Conservation (phyloP, 2,113 vertebrate genomes). For the Rissa tridactyla region DNA sequence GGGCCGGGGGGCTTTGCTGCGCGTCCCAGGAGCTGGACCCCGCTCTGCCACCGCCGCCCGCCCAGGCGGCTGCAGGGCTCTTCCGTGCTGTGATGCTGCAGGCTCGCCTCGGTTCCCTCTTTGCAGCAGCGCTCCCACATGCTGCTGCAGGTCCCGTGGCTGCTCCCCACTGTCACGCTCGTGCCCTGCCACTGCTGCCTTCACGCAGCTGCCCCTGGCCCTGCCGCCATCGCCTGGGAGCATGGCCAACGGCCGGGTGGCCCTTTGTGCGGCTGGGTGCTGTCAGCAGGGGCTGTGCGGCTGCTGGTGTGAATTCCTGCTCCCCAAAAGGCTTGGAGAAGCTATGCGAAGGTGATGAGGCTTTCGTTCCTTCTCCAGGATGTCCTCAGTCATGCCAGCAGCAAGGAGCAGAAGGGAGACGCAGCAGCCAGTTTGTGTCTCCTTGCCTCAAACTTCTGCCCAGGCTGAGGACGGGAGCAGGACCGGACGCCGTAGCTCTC, state of each 20-base stretch:
- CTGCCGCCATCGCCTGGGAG: neutral
- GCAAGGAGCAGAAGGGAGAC: neutral
- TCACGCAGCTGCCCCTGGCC: fast-evolving
- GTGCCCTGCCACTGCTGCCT: neutral
- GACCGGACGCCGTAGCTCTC: neutral
- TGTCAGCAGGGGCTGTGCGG: neutral
- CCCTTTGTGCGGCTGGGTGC: neutral
- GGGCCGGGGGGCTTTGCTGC: fast-evolving
- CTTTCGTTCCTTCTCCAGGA: neutral
- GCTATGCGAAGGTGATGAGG: fast-evolving
- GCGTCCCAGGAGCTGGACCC: fast-evolving
- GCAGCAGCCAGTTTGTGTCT: neutral
- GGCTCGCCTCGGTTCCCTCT: neutral
- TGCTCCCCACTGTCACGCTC: fast-evolving
- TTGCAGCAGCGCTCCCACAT: fast-evolving
- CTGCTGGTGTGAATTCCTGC: neutral
- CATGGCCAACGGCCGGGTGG: fast-evolving
- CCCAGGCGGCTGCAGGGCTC: no score
- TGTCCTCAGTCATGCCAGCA: neutral
- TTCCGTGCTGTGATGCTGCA: fast-evolving
- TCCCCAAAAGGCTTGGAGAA: neutral
- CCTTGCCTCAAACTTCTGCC: neutral
- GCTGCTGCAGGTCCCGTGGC: fast-evolving
- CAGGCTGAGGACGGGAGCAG: neutral
- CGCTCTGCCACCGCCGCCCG: fast-evolving